These are phyloP conservation scores for Egretta garzetta DNA, from an alignment of 2,113 vertebrate genomes.

Conservation along the genomic window DNA sequence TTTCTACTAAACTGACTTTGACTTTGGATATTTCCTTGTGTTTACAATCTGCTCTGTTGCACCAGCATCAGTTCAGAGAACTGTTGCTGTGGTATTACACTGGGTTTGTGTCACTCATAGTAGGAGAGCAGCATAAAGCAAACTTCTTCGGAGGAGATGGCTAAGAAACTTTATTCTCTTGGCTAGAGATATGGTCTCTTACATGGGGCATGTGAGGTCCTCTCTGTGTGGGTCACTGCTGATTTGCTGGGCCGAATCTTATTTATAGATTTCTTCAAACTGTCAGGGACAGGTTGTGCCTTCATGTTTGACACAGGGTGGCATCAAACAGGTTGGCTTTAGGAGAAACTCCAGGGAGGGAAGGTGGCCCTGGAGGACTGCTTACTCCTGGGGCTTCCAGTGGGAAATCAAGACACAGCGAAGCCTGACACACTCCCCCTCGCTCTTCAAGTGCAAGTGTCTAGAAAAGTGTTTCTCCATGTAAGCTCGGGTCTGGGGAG, in stretches of 20 bases:
- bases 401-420: neutral
- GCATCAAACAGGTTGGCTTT: neutral
- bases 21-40: neutral
- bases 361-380: neutral
- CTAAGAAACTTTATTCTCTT: neutral
- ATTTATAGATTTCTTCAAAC: neutral
- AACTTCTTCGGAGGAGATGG: neutral
- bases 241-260: neutral
- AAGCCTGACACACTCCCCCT: neutral
- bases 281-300: neutral
- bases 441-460: neutral
- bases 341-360: neutral
- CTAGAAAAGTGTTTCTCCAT: neutral
- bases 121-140: neutral
- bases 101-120: accelerated
- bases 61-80: neutral
- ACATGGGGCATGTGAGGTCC: neutral
- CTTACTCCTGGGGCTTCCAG: neutral
- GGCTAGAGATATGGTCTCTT: neutral
- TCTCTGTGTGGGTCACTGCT: neutral
- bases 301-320: neutral
- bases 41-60: neutral
- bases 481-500: neutral
- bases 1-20: neutral
- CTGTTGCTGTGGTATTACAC: neutral